These are phyloP conservation scores for Neoascia interrupta DNA, from an alignment of 2,888 invertebrate species.

Conservation along the genomic window DNA sequence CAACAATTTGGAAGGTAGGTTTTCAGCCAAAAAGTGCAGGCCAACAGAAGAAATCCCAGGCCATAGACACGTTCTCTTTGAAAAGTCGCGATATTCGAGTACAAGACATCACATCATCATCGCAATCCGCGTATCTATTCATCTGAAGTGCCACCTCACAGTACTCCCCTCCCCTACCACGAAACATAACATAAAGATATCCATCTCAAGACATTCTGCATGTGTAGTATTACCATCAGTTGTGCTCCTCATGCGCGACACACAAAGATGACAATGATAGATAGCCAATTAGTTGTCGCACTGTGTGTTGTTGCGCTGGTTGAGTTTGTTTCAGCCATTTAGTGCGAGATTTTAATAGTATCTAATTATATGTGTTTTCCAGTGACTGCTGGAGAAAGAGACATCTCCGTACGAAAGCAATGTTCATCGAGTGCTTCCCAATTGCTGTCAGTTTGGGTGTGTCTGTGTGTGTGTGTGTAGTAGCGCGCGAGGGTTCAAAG, in stretches of 20 bases:
- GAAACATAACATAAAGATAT: conserved; percentile 58
- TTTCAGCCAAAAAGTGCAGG: conserved; percentile 13
- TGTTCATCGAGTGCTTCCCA: conserved; percentile 58
- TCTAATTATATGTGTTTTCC: conserved; percentile 57
- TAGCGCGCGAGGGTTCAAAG: conserved; percentile 15
- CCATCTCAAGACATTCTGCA: conserved; percentile 56
- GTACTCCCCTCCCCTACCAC: conserved; percentile 15
- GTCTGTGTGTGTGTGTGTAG: conserved; percentile 11
- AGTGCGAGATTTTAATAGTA: conserved; percentile 59
- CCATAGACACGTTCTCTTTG: conserved; percentile 12
- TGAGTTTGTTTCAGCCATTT: conserved; percentile 12
- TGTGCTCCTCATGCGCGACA: conserved; percentile 57
- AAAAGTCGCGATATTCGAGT: too few species aligned
- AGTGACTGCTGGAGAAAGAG: too few species aligned
- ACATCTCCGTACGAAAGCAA: not conserved
- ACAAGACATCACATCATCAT: conserved; percentile 31
- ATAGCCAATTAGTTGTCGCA: conserved; percentile 65
- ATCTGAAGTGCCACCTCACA: conserved; percentile 9
- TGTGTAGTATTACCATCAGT: conserved; percentile 29
- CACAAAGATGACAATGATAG: conserved; percentile 66
- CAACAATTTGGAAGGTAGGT: conserved; percentile 20
- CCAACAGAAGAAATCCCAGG: too few species aligned
- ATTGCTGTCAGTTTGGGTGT: conserved; percentile 24
- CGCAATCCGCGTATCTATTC: conserved; percentile 15
- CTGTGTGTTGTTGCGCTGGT: conserved; percentile 14